Evolutionary conservation across 2,797 vertebrate genomes (phyloP).

Genomic region (Falco cherrug): DNA sequence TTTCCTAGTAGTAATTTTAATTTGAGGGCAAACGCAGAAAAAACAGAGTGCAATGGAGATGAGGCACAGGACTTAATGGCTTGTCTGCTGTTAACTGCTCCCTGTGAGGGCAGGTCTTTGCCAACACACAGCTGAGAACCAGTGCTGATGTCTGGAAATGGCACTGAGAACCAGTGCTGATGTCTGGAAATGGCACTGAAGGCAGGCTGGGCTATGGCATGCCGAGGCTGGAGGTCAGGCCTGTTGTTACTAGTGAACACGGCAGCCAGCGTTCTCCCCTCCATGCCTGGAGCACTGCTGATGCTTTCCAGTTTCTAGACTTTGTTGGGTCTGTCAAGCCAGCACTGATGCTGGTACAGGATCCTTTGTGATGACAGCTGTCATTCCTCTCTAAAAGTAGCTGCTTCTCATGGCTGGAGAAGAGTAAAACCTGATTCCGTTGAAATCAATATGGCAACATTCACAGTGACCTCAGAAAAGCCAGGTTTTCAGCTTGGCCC

Average conservation of each 20-base stretch:
- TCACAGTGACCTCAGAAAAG: background rate
- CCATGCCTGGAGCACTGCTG: background rate
- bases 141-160: too few relatives aligned
- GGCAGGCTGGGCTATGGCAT: background rate
- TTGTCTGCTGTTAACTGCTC: background rate
- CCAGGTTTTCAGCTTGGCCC: background rate
- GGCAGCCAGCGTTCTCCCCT: background rate
- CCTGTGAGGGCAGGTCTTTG: background rate
- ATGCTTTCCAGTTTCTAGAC: background rate
- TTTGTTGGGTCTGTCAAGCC: too few relatives aligned
- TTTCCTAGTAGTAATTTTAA: background rate
- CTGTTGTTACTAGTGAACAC: background rate
- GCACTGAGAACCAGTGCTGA: background rate
- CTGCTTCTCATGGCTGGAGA: background rate
- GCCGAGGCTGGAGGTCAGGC: background rate
- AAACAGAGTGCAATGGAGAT: background rate
- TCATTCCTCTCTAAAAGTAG: background rate
- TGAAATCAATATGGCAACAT: background rate
- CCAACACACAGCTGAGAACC: background rate
- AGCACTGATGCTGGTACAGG: background rate
- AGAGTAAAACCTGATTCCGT: background rate
- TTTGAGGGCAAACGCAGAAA: background rate
- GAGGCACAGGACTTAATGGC: background rate
- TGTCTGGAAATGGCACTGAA: background rate
- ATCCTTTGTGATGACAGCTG: background rate